Percentiles rank a stretch among this genome's conserved stretches.
phyloP scores from a whole-genome alignment of 2,113 vertebrate genomes.

The Probosciger aterrimus region DNA sequence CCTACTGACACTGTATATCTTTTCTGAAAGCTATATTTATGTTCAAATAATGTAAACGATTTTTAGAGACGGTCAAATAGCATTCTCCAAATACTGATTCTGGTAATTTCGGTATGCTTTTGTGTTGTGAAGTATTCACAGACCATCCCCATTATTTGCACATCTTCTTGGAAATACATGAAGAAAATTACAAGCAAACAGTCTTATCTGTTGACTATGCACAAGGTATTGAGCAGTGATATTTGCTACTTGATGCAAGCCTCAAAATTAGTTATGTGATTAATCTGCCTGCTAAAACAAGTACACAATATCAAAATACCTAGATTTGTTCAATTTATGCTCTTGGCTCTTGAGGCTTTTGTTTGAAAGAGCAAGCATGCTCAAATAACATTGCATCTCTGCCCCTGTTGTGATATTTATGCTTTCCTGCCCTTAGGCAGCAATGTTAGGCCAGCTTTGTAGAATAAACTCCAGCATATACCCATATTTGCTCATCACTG shows the following conservation, averaged over 20 bases:
- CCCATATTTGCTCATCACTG: background rate
- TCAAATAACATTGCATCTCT: background rate
- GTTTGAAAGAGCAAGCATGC: background rate
- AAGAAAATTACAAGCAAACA: background rate
- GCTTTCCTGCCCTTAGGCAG: background rate
- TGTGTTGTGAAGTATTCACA: background rate
- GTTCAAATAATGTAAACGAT: background rate
- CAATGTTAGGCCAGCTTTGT: background rate
- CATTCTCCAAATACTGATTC: background rate
- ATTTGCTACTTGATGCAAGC: background rate
- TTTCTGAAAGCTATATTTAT: background rate
- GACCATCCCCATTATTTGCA: background rate
- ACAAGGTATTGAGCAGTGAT: background rate
- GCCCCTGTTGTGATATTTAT: background rate
- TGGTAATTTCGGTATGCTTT: background rate
- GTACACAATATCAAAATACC: background rate
- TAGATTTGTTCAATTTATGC: background rate
- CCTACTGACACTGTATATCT: background rate
- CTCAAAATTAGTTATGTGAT: background rate
- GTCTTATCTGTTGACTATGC: background rate
- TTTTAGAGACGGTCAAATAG: background rate
- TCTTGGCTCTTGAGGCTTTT: background rate
- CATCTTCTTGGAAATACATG: background rate
- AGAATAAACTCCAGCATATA: background rate
- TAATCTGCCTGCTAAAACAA: background rate